phyloP scores from a whole-genome alignment of 2,113 vertebrate species.

The Gulo gulo region DNA sequence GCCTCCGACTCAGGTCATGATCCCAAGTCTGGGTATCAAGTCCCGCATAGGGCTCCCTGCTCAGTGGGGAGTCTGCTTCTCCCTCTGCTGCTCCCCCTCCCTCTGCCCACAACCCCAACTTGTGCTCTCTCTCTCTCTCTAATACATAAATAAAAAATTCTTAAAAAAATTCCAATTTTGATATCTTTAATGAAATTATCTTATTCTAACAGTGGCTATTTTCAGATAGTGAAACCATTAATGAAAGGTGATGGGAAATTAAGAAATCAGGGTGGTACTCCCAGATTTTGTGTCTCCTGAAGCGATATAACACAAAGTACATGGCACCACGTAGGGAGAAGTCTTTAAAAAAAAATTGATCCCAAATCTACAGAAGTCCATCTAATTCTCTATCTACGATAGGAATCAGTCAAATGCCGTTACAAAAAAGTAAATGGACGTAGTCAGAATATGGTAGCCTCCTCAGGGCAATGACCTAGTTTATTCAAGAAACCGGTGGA shows the following conservation, averaged over 20 bases:
- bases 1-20: too few relatives aligned
- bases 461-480: neutral
- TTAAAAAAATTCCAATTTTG: neutral
- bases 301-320: neutral
- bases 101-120: too few relatives aligned
- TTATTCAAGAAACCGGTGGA: neutral
- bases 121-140: too few relatives aligned
- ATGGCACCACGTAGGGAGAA: neutral
- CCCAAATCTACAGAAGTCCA: neutral
- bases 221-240: neutral
- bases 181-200: neutral
- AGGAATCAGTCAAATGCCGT: constrained; percentile 22
- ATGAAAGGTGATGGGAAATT: neutral
- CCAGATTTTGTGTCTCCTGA: neutral
- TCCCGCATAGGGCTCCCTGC: too few relatives aligned
- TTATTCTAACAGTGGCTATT: neutral
- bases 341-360: neutral
- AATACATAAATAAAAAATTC: too few relatives aligned
- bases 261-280: neutral
- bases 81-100: too few relatives aligned
- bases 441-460: neutral
- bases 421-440: neutral
- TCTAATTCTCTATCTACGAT: neutral
- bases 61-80: too few relatives aligned
- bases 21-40: too few relatives aligned